phyloP scores from a whole-genome alignment of 2,797 vertebrate genomes.

The Cyprinodon diabolis region DNA sequence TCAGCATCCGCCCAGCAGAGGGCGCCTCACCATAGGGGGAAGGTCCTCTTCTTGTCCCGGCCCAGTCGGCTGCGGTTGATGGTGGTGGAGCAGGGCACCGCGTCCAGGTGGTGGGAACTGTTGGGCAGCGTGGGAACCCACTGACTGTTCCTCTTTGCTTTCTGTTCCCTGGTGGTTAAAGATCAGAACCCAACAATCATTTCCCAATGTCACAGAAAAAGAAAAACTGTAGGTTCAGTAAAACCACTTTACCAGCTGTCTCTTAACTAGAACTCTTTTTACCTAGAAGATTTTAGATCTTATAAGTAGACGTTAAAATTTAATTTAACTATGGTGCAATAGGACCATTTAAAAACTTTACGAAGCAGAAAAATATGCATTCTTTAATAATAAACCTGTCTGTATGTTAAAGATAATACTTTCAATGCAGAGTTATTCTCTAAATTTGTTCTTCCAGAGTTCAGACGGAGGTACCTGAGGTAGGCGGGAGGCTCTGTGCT shows the following conservation, averaged over 20 bases:
- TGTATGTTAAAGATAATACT: too few relatives aligned
- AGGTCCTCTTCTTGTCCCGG: conserved; percentile 96
- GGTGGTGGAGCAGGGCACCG: conserved; percentile 95
- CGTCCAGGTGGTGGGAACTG: conserved; percentile 96
- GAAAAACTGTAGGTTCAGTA: background rate
- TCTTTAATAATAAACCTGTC: too few relatives aligned
- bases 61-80: conserved; percentile 98
- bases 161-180: conserved; percentile 87
- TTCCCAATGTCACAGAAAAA: background rate
- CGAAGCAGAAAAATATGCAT: background rate
- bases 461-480: conserved; percentile 85
- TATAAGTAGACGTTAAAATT: too few relatives aligned
- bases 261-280: too few relatives aligned
- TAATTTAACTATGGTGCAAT: too few relatives aligned
- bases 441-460: background rate
- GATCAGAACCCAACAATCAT: background rate
- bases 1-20: background rate
- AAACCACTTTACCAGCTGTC: background rate
- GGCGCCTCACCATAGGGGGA: conserved; percentile 90
- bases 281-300: too few relatives aligned
- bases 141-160: conserved; percentile 95
- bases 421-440: background rate
- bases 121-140: conserved; percentile 98
- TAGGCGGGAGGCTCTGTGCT: conserved; percentile 97
- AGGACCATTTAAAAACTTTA: too few relatives aligned